These are phyloP conservation scores for Lates japonicus DNA, from an alignment of 2,797 vertebrate genomes.

Conservation along the genomic window DNA sequence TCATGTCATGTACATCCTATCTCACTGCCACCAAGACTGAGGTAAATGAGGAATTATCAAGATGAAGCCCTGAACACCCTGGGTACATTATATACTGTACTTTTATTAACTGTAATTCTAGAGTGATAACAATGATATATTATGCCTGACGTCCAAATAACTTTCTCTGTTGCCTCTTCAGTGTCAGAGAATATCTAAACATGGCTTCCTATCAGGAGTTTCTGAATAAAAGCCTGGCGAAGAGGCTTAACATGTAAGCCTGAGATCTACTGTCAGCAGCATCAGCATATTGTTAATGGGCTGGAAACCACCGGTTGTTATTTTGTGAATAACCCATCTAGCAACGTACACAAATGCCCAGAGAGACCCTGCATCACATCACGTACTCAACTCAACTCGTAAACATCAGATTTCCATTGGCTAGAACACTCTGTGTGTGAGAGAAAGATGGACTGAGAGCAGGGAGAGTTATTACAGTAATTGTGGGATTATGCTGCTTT, in stretches of 20 bases:
- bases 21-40: background rate
- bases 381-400: background rate
- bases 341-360: constrained; percentile 35
- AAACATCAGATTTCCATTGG: constrained; percentile 52
- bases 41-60: background rate
- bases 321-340: constrained; percentile 59
- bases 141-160: background rate
- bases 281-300: constrained; percentile 13
- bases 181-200: background rate
- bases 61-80: background rate
- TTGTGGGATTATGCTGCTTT: constrained; percentile 76
- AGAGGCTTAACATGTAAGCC: constrained; percentile 20
- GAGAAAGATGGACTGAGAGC: constrained; percentile 14
- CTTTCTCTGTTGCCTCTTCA: background rate
- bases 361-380: constrained; percentile 31
- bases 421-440: constrained; percentile 31
- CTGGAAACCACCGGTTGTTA: constrained; percentile 32
- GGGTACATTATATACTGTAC: background rate
- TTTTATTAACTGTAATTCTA: constrained; percentile 13
- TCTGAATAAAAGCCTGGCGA: constrained; percentile 31
- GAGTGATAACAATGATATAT: constrained; percentile 10
- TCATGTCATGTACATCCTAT: background rate
- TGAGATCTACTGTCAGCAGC: constrained; percentile 29
- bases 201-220: background rate
- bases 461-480: constrained; percentile 73